Percentiles rank a stretch among this genome's conserved stretches.
Evolutionary conservation across 2,888 invertebrate species (phyloP).

Genomic region (Neuroscelio doddi): DNA sequence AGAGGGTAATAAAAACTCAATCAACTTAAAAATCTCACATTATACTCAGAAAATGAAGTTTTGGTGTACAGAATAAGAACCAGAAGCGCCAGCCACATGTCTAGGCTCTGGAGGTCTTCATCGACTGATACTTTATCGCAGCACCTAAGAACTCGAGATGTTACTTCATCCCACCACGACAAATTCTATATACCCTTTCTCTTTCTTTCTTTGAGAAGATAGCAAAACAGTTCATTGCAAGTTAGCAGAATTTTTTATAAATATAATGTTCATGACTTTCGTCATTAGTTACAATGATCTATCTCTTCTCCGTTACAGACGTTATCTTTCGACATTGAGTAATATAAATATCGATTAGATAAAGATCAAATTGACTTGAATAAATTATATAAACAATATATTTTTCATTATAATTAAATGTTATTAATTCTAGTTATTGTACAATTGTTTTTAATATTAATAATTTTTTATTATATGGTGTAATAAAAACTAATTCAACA

Average conservation of each 20-base stretch:
- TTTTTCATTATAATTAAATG: no score
- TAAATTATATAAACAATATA: no score
- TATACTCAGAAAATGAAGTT: slow-evolving; percentile 47
- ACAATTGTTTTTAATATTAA: no score
- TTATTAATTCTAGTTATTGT: no score
- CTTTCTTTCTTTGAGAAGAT: background rate
- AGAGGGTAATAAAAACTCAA: no score
- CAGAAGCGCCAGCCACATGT: slow-evolving; percentile 54
- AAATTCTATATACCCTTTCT: background rate
- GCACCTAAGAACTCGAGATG: background rate
- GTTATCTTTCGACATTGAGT: background rate
- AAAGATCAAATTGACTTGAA: no score
- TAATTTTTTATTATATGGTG: no score
- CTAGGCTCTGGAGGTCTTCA: slow-evolving; percentile 51
- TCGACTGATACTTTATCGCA: slow-evolving; percentile 47
- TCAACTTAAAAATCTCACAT: slow-evolving; percentile 52
- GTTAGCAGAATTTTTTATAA: background rate
- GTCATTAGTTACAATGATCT: background rate
- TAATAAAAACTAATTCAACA: no score
- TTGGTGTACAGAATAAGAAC: slow-evolving; percentile 51
- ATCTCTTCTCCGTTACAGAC: background rate
- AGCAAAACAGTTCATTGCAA: no score
- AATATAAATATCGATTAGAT: no score
- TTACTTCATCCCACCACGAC: background rate
- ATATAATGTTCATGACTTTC: background rate